Conservation (phyloP, 1,140 invertebrate species). For the Conus ventricosus region DNA sequence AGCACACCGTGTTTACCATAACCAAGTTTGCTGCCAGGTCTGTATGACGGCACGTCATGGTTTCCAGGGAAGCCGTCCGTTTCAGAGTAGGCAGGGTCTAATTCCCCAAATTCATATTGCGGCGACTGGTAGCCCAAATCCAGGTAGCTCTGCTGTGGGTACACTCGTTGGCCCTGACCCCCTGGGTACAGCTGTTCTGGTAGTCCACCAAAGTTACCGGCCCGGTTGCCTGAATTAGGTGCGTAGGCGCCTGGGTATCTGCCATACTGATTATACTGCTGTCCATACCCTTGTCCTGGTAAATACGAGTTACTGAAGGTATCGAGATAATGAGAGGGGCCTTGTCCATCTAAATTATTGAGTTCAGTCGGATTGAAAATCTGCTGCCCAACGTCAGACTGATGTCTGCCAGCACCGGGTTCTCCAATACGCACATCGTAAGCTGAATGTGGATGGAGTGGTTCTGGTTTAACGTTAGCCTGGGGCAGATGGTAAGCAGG, state of each 20-base stretch:
- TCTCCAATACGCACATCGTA: constrained; percentile 27
- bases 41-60: constrained; percentile 23
- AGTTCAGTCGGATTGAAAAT: neutral
- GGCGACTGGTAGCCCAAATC: constrained; percentile 29
- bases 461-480: constrained; percentile 4
- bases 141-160: constrained; percentile 33
- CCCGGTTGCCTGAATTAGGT: neutral
- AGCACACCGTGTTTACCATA: constrained; percentile 23
- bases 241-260: constrained; percentile 17
- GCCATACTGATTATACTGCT: constrained; percentile 14
- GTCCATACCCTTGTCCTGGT: neutral
- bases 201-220: neutral
- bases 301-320: constrained; percentile 6
- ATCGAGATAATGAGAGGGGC: constrained; percentile 11
- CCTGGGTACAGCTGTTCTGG: constrained; percentile 31
- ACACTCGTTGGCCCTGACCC: neutral
- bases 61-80: constrained; percentile 12
- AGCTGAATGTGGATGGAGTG: neutral
- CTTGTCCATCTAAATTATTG: neutral
- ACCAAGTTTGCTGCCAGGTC: constrained; percentile 25
- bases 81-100: constrained; percentile 33
- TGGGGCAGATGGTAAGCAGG: neutral
- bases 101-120: constrained; percentile 35
- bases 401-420: neutral
- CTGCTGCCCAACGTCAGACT: neutral